phyloP scores from a whole-genome alignment of 2,797 vertebrate genomes.

The Enteromius anoplus region DNA sequence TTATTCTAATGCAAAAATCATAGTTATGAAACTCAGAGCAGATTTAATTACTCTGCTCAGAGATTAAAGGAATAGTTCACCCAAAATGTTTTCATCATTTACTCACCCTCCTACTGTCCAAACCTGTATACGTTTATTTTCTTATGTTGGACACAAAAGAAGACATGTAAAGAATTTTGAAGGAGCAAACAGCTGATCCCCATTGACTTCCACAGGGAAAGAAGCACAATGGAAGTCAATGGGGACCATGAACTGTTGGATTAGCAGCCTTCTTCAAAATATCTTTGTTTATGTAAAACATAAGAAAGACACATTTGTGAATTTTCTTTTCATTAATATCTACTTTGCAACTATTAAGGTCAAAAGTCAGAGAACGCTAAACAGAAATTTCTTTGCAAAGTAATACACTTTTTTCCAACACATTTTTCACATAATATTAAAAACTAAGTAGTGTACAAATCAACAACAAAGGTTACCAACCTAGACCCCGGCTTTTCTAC shows the following conservation, averaged over 20 bases:
- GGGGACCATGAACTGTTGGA: not conserved
- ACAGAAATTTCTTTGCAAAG: not conserved
- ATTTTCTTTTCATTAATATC: not conserved
- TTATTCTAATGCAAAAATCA: not conserved
- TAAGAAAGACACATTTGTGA: too few species aligned
- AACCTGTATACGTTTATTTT: not conserved
- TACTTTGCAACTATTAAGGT: not conserved
- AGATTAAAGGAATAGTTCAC: not conserved
- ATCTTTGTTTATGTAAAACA: too few species aligned
- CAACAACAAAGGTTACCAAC: not conserved
- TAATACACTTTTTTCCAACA: not conserved
- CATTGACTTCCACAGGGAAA: not conserved
- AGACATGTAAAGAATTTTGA: not conserved
- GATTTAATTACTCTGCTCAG: not conserved
- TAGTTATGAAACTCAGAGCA: constrained; percentile 1
- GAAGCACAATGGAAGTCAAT: not conserved
- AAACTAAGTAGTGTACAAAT: not conserved
- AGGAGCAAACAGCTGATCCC: not conserved
- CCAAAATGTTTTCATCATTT: not conserved
- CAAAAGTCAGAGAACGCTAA: not conserved
- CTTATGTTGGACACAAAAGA: not conserved
- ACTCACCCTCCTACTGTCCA: not conserved
- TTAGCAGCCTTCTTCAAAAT: not conserved
- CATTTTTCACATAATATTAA: not conserved
- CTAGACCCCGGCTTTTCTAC: not conserved